Evolutionary conservation across 2,888 invertebrate species (phyloP).

Genomic region (Dioctria linearis): DNA sequence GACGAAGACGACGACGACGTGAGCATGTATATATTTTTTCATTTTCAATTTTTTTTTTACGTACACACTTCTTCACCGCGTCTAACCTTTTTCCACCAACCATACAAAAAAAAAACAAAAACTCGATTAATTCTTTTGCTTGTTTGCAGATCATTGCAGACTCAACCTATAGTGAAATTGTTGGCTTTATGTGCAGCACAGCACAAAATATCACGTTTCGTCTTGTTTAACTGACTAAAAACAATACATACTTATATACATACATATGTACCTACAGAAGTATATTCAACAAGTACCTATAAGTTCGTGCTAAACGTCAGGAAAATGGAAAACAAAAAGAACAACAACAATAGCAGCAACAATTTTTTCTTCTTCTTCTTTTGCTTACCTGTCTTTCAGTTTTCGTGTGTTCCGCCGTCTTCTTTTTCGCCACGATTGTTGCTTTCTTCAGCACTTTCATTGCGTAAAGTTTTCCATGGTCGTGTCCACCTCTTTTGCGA

Average conservation of each 20-base stretch:
- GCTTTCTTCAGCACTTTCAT: slow-evolving; percentile 99
- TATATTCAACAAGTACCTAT: background rate
- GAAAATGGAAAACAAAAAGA: background rate
- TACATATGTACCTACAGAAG: too few relatives aligned
- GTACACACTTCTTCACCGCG: background rate
- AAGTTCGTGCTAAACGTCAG: slow-evolving; percentile 14
- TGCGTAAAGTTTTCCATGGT: slow-evolving; percentile 93
- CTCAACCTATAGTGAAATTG: slow-evolving; percentile 25
- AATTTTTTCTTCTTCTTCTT: background rate
- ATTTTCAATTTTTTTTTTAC: background rate
- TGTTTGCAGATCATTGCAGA: slow-evolving; percentile 1
- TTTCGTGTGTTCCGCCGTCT: slow-evolving; percentile 97
- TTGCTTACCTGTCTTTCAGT: slow-evolving; percentile 89
- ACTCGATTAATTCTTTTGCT: slow-evolving; percentile 6
- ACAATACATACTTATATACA: too few relatives aligned
- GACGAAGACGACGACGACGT: slow-evolving; percentile 36
- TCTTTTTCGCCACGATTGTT: slow-evolving; percentile 93
- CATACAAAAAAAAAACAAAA: background rate
- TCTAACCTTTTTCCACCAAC: slow-evolving; percentile 29
- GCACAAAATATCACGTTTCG: too few relatives aligned
- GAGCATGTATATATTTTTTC: slow-evolving; percentile 49
- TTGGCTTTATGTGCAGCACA: too few relatives aligned
- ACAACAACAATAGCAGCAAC: background rate
- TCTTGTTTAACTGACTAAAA: too few relatives aligned
- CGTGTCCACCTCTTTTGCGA: slow-evolving; percentile 88